Percentiles rank a stretch among this genome's conserved stretches.
Evolutionary conservation across 2,797 vertebrate genomes (phyloP).

Genomic region (Crax fasciolata): DNA sequence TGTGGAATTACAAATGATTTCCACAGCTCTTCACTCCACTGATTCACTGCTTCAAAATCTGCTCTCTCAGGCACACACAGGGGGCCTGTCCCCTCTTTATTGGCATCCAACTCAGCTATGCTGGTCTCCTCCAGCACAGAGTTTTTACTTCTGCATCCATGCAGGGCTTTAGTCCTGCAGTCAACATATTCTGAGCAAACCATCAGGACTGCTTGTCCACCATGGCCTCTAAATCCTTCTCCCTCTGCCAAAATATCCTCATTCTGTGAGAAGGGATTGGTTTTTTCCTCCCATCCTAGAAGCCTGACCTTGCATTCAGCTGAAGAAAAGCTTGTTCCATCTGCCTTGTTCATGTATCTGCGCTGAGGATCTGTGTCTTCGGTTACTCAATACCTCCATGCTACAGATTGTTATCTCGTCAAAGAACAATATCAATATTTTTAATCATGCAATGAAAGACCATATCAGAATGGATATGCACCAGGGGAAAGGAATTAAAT

Average conservation of each 20-base stretch:
- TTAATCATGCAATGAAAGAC: constrained; percentile 27
- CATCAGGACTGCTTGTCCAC: background rate
- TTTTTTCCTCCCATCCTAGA: background rate
- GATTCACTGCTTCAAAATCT: background rate
- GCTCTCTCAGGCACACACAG: background rate
- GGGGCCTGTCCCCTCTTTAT: accelerated
- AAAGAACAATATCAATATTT: constrained; percentile 24
- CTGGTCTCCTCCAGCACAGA: background rate
- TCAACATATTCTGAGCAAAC: background rate
- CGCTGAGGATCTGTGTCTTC: background rate
- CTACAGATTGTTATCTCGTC: background rate
- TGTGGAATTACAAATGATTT: background rate
- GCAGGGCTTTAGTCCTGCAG: background rate
- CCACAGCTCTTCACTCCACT: background rate
- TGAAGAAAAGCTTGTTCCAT: background rate
- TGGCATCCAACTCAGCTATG: background rate
- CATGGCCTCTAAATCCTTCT: background rate
- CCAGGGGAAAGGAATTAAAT: background rate
- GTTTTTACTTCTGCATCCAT: background rate
- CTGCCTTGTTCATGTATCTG: background rate
- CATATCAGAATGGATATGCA: background rate
- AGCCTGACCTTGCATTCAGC: background rate
- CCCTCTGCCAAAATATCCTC: background rate
- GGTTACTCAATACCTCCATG: background rate
- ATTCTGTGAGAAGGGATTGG: background rate